phyloP scores from a whole-genome alignment of 2,888 invertebrate genomes.

The Calameuta idolon region DNA sequence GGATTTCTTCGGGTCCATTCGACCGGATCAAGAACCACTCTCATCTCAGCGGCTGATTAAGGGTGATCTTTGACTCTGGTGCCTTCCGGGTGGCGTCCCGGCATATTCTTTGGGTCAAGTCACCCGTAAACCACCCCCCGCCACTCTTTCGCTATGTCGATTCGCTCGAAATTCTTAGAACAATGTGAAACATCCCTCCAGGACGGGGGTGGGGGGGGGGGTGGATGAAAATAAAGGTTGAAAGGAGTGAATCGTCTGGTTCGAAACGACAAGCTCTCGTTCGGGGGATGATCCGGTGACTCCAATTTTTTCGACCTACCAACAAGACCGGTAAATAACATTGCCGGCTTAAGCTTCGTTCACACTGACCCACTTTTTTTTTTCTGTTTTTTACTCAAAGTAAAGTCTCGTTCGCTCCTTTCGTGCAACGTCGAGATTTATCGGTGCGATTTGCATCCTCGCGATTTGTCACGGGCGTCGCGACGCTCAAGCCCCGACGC shows the following conservation, averaged over 20 bases:
- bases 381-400: background rate
- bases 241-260: background rate
- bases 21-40: conserved; percentile 3
- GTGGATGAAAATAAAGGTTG: background rate
- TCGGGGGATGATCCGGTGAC: background rate
- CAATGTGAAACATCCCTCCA: background rate
- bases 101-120: background rate
- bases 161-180: background rate
- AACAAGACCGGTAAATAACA: background rate
- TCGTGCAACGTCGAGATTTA: background rate
- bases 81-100: background rate
- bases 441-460: background rate
- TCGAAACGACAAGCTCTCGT: background rate
- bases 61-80: background rate
- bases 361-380: background rate
- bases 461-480: background rate
- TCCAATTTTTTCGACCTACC: background rate
- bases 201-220: background rate
- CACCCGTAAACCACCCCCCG: background rate
- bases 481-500: background rate
- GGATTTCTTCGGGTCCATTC: background rate
- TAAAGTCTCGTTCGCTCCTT: background rate
- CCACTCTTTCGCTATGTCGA: background rate
- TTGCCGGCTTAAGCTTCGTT: background rate
- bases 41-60: background rate